Conservation (phyloP, 1,140 invertebrate species). For the Dreissena rostriformis region DNA sequence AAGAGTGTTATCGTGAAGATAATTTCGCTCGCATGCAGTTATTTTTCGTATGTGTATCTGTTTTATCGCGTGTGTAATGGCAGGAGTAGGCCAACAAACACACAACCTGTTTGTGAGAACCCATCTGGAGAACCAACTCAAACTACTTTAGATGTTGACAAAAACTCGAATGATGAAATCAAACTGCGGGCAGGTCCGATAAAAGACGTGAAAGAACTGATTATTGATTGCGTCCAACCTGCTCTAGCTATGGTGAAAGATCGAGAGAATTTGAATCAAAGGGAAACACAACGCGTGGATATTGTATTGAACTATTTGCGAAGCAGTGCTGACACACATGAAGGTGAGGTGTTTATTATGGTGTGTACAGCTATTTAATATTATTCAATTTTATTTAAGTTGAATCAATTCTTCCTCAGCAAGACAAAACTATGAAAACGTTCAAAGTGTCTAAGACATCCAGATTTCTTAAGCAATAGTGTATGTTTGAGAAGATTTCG, state of each 20-base stretch:
- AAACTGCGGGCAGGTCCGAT: no score
- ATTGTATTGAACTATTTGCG: background rate
- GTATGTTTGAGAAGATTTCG: no score
- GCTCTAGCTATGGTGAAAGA: slow-evolving; percentile 23
- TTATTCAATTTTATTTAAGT: no score
- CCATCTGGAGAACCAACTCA: background rate
- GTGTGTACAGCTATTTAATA: background rate
- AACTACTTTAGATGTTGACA: background rate
- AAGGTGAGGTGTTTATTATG: background rate
- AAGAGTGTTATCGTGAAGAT: no score
- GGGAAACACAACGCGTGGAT: slow-evolving; percentile 12
- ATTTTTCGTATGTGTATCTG: background rate
- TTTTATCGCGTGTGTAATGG: background rate
- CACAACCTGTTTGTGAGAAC: background rate
- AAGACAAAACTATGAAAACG: no score
- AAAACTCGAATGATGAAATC: no score
- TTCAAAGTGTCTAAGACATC: no score
- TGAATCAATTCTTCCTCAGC: no score
- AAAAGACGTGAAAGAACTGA: slow-evolving; percentile 3
- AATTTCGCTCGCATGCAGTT: no score
- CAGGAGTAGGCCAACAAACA: background rate
- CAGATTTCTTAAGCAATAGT: no score
- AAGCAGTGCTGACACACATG: background rate
- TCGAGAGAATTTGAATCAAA: background rate
- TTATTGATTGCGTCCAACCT: slow-evolving; percentile 9